A percentile compares a stretch with the other conserved stretches of the same genome.
These are phyloP conservation scores for Protobothrops mucrosquamatus DNA, from an alignment of 2,113 vertebrate genomes.

Conservation along the genomic window DNA sequence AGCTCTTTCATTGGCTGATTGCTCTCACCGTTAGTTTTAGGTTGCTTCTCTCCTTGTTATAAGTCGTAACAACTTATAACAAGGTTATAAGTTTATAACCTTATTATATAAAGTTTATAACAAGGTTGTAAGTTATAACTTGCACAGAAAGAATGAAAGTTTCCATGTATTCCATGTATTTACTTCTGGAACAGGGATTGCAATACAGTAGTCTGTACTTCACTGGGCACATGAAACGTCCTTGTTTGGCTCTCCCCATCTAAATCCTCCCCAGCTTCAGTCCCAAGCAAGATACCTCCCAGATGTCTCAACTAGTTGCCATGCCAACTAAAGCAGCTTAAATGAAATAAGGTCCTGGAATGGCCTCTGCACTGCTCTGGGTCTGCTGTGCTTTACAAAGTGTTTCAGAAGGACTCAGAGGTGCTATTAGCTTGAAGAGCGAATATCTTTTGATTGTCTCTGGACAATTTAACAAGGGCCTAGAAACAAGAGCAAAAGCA, in stretches of 20 bases:
- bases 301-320: conserved; percentile 79
- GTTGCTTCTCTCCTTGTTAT: not conserved
- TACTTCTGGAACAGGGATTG: conserved; percentile 35
- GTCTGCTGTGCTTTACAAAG: conserved; percentile 72
- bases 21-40: not conserved
- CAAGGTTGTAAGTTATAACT: not conserved
- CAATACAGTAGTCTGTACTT: conserved; percentile 52
- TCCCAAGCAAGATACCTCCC: conserved; percentile 73
- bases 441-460: conserved; percentile 70
- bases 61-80: too few species aligned
- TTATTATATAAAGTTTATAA: not conserved
- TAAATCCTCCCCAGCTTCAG: conserved; percentile 74
- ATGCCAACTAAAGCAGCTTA: conserved; percentile 83
- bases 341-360: conserved; percentile 76
- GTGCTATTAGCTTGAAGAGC: conserved; percentile 73
- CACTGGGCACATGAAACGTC: conserved; percentile 53
- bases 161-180: not conserved
- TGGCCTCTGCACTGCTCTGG: conserved; percentile 77
- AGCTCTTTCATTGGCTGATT: not conserved
- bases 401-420: conserved; percentile 72
- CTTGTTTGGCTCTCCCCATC: conserved; percentile 57
- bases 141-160: not conserved
- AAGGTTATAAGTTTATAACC: not conserved
- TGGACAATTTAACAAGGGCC: conserved; percentile 66
- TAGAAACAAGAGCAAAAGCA: conserved; percentile 52